These are phyloP conservation scores for Coluber constrictor DNA, from an alignment of 2,797 vertebrate genomes.

Conservation along the genomic window DNA sequence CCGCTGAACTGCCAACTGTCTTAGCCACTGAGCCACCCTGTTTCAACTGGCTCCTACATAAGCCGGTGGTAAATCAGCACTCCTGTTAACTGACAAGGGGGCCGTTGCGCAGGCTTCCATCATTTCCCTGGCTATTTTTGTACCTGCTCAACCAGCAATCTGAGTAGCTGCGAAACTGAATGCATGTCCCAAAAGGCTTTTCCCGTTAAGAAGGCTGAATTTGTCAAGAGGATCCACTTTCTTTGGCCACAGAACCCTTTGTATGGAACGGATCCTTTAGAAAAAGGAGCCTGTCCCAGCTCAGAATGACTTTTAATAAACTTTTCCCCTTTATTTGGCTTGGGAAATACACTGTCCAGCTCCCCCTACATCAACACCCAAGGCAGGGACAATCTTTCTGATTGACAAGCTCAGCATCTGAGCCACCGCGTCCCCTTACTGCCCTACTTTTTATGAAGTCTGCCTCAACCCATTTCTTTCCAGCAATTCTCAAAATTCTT, in stretches of 20 bases:
- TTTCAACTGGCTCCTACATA: not conserved
- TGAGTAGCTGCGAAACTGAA: not conserved
- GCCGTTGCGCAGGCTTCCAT: not conserved
- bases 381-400: not conserved
- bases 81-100: not conserved
- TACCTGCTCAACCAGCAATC: not conserved
- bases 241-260: not conserved
- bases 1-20: no score
- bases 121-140: not conserved
- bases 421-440: no score
- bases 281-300: not conserved
- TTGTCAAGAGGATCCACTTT: no score
- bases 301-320: not conserved
- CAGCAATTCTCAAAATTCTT: not conserved
- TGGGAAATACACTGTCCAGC: not conserved
- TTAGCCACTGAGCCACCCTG: no score
- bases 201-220: not conserved
- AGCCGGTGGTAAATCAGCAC: not conserved
- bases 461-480: not conserved
- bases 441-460: not conserved
- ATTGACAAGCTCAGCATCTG: no score
- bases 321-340: not conserved
- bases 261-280: accelerated
- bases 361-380: not conserved
- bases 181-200: not conserved